A percentile compares a stretch with the other conserved stretches of the same genome.
These are phyloP conservation scores for Theonella swinhoei DNA, from an alignment of 37 sponge, comb jelly and placozoan genomes.

Conservation along the genomic window DNA sequence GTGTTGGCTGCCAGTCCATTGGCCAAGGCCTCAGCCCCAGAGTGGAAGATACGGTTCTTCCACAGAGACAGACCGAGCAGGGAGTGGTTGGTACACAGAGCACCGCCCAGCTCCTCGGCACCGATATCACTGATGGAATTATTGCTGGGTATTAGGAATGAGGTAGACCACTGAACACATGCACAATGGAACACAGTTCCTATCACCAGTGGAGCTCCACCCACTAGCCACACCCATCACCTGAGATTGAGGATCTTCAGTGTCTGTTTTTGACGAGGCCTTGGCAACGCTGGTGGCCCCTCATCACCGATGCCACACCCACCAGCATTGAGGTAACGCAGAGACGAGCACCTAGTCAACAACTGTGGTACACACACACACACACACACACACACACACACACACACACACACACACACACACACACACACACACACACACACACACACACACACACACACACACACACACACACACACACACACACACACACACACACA, in stretches of 20 bases:
- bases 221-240: too few relatives aligned
- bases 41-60: slow-evolving; percentile 66
- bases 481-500: too few relatives aligned
- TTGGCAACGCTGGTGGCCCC: slow-evolving; percentile 59
- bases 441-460: too few relatives aligned
- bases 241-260: slow-evolving; percentile 58
- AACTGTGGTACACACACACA: not conserved
- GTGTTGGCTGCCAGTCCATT: slow-evolving; percentile 58
- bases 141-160: slow-evolving; percentile 26
- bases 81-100: slow-evolving; percentile 39
- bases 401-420: too few relatives aligned
- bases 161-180: not conserved
- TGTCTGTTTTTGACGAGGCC: slow-evolving; percentile 23
- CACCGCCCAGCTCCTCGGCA: slow-evolving; percentile 47
- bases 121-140: slow-evolving; percentile 67
- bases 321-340: slow-evolving; percentile 34
- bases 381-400: too few relatives aligned
- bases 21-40: slow-evolving; percentile 72
- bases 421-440: too few relatives aligned
- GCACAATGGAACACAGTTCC: too few relatives aligned
- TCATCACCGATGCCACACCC: slow-evolving; percentile 58
- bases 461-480: too few relatives aligned
- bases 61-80: slow-evolving; percentile 70
- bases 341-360: not conserved
- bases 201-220: too few relatives aligned